phyloP scores from a whole-genome alignment of 2,797 vertebrate genomes.

The Sciaenops ocellatus region DNA sequence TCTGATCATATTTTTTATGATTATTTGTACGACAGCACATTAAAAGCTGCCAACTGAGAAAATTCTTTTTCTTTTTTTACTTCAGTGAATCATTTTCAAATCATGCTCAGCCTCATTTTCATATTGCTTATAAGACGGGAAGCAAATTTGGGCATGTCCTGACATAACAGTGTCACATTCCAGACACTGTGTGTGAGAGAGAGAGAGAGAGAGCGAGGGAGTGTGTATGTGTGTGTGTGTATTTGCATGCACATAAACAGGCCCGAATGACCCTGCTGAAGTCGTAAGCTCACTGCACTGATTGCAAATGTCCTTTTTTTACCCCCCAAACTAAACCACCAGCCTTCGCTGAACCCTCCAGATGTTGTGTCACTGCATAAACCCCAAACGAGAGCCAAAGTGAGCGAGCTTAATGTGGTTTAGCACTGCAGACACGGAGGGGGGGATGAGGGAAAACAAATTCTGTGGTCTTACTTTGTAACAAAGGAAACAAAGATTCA shows the following conservation, averaged over 20 bases:
- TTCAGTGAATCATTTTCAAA: slow-evolving; percentile 8
- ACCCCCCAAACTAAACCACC: slow-evolving; percentile 23
- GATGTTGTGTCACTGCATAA: slow-evolving; percentile 51
- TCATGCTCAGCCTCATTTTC: slow-evolving; percentile 7
- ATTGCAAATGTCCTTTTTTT: slow-evolving; percentile 45
- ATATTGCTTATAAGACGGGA: slow-evolving; percentile 8
- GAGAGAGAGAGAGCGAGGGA: neutral
- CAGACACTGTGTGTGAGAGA: slow-evolving; percentile 22
- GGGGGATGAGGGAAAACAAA: neutral
- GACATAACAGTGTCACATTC: slow-evolving; percentile 62
- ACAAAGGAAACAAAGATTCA: neutral
- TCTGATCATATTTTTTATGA: slow-evolving; percentile 3
- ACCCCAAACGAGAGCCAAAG: slow-evolving; percentile 30
- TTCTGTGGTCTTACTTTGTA: neutral
- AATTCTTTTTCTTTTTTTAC: too few relatives aligned
- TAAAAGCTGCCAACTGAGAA: neutral
- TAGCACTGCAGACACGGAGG: slow-evolving; percentile 8
- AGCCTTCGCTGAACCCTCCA: slow-evolving; percentile 55
- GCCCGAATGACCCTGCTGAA: slow-evolving; percentile 3
- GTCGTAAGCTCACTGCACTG: slow-evolving; percentile 37
- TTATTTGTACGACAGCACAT: neutral
- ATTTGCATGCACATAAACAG: neutral
- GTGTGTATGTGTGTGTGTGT: neutral
- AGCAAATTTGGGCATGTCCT: slow-evolving; percentile 37
- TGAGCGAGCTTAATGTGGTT: slow-evolving; percentile 46